A percentile compares a stretch with the other conserved stretches of the same genome.
phyloP scores from a whole-genome alignment of 2,888 invertebrate species.

The Smittia aterrima region DNA sequence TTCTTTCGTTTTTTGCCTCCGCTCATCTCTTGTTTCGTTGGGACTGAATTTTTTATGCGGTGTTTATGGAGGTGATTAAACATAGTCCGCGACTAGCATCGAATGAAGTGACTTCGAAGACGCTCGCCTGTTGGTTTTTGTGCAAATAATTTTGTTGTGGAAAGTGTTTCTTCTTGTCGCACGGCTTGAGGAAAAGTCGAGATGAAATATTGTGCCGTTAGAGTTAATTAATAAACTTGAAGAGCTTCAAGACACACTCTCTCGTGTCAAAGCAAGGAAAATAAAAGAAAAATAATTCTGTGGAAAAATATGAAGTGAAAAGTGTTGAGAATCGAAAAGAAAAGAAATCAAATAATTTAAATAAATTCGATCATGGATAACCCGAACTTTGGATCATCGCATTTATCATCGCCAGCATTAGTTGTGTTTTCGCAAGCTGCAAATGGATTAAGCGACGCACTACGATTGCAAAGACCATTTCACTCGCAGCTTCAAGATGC shows the following conservation, averaged over 20 bases:
- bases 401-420: slow-evolving; percentile 70
- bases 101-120: slow-evolving; percentile 38
- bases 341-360: not conserved
- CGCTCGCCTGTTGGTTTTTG: slow-evolving; percentile 6
- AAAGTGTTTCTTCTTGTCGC: not conserved
- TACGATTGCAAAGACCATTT: slow-evolving; percentile 73
- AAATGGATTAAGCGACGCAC: slow-evolving; percentile 70
- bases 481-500: slow-evolving; percentile 58
- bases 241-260: no score
- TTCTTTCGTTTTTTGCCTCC: slow-evolving; percentile 16
- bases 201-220: not conserved
- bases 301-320: not conserved
- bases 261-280: not conserved
- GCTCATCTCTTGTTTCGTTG: not conserved
- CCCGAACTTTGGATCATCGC: slow-evolving; percentile 70
- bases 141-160: not conserved
- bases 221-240: slow-evolving; percentile 15
- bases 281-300: not conserved
- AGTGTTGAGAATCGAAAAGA: not conserved
- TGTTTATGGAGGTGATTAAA: slow-evolving; percentile 38
- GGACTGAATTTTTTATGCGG: slow-evolving; percentile 30
- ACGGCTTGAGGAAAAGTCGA: no score
- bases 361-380: slow-evolving; percentile 65
- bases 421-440: slow-evolving; percentile 74
- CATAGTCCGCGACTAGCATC: slow-evolving; percentile 33